phyloP scores from a whole-genome alignment of 2,888 invertebrate genomes.

The Temnothorax ravouxi region DNA sequence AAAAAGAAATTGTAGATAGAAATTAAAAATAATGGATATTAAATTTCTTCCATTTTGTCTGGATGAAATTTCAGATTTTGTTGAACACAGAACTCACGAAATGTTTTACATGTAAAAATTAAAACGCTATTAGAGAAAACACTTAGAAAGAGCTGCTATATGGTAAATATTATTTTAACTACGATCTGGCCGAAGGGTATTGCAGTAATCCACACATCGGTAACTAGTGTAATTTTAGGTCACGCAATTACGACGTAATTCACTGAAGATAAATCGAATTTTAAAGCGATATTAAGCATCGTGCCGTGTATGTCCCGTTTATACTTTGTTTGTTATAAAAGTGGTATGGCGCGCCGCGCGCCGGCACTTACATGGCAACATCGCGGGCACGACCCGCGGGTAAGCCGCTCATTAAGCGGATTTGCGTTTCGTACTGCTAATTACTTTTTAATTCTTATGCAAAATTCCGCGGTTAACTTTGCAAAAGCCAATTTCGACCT shows the following conservation, averaged over 20 bases:
- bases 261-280: conserved; percentile 51
- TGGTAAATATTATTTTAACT: conserved; percentile 9
- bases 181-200: too few species aligned
- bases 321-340: conserved; percentile 64
- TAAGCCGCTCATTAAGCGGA: conserved; percentile 67
- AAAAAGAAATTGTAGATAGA: neutral
- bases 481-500: conserved; percentile 14
- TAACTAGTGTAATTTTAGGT: conserved; percentile 18
- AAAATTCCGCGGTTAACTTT: neutral
- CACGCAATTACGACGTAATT: conserved; percentile 17
- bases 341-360: neutral
- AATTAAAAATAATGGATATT: neutral
- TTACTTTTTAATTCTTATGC: conserved; percentile 72
- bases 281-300: conserved; percentile 35
- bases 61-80: neutral
- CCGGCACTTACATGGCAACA: conserved; percentile 40
- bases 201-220: neutral
- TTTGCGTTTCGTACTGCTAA: conserved; percentile 70
- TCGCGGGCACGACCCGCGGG: conserved; percentile 36
- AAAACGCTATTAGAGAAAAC: neutral
- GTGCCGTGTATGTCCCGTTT: conserved; percentile 47
- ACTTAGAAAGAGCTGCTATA: neutral
- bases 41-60: neutral
- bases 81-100: neutral
- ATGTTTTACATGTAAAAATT: conserved; percentile 1